phyloP scores from a whole-genome alignment of 2,113 vertebrate species.

The Heptranchias perlo region DNA sequence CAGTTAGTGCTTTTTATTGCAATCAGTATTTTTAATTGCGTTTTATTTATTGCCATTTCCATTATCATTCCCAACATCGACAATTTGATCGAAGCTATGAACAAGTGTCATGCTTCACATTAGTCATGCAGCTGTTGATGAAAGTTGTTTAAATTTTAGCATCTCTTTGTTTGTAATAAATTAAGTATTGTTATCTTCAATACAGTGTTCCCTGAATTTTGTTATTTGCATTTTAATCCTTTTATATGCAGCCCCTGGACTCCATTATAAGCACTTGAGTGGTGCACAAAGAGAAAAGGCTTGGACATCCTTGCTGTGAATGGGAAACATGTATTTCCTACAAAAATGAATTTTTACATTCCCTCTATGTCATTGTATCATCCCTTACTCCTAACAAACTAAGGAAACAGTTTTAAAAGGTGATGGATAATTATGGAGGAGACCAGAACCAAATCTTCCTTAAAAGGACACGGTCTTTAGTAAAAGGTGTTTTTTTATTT shows the following conservation, averaged over 20 bases:
- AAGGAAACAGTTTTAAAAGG: background rate
- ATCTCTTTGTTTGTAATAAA: background rate
- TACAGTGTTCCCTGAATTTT: background rate
- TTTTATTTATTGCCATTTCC: background rate
- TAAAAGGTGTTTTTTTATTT: background rate
- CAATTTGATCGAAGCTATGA: background rate
- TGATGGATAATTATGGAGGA: background rate
- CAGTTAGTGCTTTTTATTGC: background rate
- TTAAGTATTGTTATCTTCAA: background rate
- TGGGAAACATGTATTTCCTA: background rate
- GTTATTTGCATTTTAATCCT: background rate
- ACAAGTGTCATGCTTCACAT: background rate
- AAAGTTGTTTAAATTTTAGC: background rate
- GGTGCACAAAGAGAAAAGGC: background rate
- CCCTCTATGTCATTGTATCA: background rate
- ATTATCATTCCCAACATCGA: background rate
- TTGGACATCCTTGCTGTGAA: background rate
- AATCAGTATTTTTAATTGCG: background rate
- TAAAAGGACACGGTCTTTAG: background rate
- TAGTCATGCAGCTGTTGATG: background rate
- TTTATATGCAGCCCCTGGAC: background rate
- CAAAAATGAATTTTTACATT: background rate
- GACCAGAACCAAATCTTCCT: background rate
- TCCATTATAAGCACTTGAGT: background rate
- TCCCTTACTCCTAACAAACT: background rate